These are phyloP conservation scores for Steinernema carpocapsae DNA, from an alignment of 2,888 invertebrate species.

Conservation along the genomic window DNA sequence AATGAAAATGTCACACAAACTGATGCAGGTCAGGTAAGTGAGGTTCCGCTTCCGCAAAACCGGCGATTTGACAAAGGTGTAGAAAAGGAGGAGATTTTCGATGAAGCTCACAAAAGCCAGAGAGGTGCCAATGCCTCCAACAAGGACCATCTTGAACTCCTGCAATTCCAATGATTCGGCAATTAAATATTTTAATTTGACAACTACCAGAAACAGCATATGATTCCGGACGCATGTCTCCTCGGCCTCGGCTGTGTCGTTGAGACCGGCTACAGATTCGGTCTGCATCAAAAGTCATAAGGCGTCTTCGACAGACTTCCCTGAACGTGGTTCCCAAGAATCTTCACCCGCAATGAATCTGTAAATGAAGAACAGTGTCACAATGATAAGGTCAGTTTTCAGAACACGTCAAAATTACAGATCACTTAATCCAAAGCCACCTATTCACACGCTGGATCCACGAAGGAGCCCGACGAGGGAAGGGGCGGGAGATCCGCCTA, in stretches of 20 bases:
- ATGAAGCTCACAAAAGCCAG: slow-evolving; percentile 60
- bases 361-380: no score
- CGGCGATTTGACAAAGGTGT: slow-evolving; percentile 57
- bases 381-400: no score
- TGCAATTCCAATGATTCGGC: no score
- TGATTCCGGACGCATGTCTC: neutral
- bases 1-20: slow-evolving; percentile 63
- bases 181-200: slow-evolving; percentile 12
- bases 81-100: slow-evolving; percentile 61
- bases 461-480: neutral
- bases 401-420: no score
- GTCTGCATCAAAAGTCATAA: neutral
- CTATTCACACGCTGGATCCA: no score
- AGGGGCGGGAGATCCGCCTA: neutral
- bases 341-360: neutral
- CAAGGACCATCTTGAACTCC: slow-evolving; percentile 64
- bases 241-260: neutral
- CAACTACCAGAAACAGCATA: neutral
- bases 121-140: slow-evolving; percentile 58
- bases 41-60: slow-evolving; percentile 54
- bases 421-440: no score
- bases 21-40: slow-evolving; percentile 62
- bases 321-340: no score
- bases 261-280: neutral
- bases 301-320: no score